Base-by-base conservation (phyloP, 2,888 invertebrate genomes). In the Seira musarum region DNA sequence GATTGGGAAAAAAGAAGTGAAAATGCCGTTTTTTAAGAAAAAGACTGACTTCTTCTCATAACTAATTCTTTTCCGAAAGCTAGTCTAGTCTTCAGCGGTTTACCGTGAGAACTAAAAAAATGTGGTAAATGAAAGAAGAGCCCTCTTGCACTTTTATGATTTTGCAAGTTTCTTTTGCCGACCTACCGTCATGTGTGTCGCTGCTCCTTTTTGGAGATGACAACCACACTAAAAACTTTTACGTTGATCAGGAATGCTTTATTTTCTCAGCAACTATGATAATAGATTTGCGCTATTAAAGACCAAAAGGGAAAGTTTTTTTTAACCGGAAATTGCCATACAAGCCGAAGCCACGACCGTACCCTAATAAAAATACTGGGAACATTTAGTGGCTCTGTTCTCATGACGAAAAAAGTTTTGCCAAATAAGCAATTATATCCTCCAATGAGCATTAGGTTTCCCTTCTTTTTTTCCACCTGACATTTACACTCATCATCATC, bases 351-450 rank as follows among this genome's bases (percentile, higher is more conserved):
- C 30, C 8, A 5, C 8, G 30, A 30, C 30, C 30, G 30, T 30
- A 30, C 8, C 30, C 30, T 13, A 17, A 53, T 17, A 53, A 53
- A 53, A 13, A n/a, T 13, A 53, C 53, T 53, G 53, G 17, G 30
- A 30, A 30, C 30, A 8, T 30, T 30, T 30, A 30, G 17, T 53
- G 3, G 53, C 15, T 53, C 17, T 8, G 53, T 53, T 53, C 53
- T 53, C 15, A 53, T 53, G 53, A 53, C 15, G 13, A 35, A 61
- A 60, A 61, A 70, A 70, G 57, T 70, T 71, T 64, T 64, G 72
- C 22, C 72, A 72, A 77, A 70, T 70, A 70, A 70, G 65, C 60
- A 70, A 70, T 70, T 69, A 70, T 77, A 69, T 66, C 70, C 68
- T 76, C 70, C 65, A 77, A 60, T 70, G 77, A 70, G 64, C 66